Conservation (phyloP, 2,888 invertebrate species). For the Drosophila differens region DNA sequence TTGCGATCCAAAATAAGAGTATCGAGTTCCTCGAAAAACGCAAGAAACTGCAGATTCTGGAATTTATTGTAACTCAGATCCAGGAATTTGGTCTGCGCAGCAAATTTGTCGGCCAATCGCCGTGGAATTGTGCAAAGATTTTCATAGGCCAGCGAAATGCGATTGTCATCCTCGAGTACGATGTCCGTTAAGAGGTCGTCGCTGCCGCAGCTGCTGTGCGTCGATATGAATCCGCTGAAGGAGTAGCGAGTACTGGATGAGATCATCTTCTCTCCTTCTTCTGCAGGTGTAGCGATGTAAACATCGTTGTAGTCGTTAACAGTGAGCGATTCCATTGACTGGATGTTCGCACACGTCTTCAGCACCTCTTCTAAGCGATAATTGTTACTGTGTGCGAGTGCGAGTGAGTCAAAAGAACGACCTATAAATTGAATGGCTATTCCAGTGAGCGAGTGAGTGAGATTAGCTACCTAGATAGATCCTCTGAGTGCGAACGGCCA, state of each 20-base stretch:
- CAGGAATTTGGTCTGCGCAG: constrained; percentile 88
- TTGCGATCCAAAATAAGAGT: constrained; percentile 94
- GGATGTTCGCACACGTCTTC: constrained; percentile 78
- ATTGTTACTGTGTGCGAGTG: constrained; percentile 45
- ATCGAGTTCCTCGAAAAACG: constrained; percentile 90
- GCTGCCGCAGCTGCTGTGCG: constrained; percentile 67
- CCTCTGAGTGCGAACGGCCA: constrained; percentile 66
- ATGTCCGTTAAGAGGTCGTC: constrained; percentile 81
- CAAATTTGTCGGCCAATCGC: constrained; percentile 88
- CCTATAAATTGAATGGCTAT: not conserved
- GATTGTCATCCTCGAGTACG: constrained; percentile 86
- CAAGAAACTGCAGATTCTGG: constrained; percentile 91
- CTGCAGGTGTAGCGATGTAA: constrained; percentile 41
- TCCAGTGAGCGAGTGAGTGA: not conserved
- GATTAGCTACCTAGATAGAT: constrained; percentile 56
- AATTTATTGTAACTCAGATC: constrained; percentile 91
- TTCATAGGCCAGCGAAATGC: constrained; percentile 90
- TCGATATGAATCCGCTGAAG: constrained; percentile 69
- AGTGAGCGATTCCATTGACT: constrained; percentile 75
- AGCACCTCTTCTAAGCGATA: constrained; percentile 73
- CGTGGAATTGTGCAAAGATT: constrained; percentile 88
- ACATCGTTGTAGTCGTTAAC: constrained; percentile 78
- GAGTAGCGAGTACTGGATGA: constrained; percentile 72
- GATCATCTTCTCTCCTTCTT: constrained; percentile 75
- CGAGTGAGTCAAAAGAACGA: not conserved